Evolutionary conservation across 2,888 invertebrate genomes (phyloP).

Genomic region (Agonopterix subpropinquella): DNA sequence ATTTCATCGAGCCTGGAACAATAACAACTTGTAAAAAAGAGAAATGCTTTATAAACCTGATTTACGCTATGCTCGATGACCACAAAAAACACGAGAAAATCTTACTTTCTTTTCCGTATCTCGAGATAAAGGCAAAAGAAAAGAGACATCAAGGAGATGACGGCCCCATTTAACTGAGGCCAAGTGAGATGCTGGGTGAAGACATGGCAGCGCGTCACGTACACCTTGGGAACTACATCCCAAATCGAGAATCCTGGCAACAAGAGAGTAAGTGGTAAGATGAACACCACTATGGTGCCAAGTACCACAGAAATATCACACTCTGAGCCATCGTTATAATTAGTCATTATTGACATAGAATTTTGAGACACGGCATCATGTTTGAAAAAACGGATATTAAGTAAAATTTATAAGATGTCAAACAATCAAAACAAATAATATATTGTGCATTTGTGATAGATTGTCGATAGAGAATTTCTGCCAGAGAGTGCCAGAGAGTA

Average conservation of each 20-base stretch:
- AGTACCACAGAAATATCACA: neutral
- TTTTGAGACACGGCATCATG: no score
- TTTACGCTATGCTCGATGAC: no score
- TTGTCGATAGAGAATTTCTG: no score
- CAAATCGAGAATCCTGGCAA: conserved; percentile 54
- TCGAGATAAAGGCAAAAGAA: conserved; percentile 58
- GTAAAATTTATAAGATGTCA: no score
- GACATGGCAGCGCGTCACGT: conserved; percentile 42
- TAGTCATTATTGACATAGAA: no score
- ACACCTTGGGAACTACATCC: conserved; percentile 53
- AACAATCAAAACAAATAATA: no score
- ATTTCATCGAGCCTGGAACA: conserved; percentile 49
- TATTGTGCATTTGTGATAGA: no score
- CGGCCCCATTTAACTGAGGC: conserved; percentile 41
- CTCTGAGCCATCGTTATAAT: neutral
- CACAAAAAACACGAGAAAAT: neutral
- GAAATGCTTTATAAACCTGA: no score
- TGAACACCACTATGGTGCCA: conserved; percentile 39
- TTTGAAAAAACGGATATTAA: no score
- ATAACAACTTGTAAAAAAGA: no score
- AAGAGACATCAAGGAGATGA: conserved; percentile 32
- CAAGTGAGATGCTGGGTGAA: conserved; percentile 43
- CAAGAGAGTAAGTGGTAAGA: conserved; percentile 50
- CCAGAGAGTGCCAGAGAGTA: no score
- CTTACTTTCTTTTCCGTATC: conserved; percentile 57